Evolutionary conservation across 2,888 invertebrate species (phyloP).

Genomic region (Melanargia galathea): DNA sequence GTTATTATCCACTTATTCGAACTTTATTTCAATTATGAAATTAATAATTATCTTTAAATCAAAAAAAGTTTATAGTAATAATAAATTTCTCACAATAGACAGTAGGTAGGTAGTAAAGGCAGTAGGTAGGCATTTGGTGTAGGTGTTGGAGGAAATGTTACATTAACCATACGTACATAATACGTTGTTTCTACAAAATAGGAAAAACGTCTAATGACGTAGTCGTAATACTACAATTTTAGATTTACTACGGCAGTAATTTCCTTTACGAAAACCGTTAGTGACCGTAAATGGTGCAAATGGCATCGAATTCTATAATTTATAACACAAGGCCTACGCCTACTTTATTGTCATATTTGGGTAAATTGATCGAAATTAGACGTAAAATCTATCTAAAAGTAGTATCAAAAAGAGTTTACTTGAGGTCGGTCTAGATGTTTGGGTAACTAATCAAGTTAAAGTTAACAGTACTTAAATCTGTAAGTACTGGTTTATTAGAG

Average conservation of each 20-base stretch:
- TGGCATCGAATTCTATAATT: not conserved
- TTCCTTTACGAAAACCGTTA: slow-evolving; percentile 19
- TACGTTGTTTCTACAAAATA: slow-evolving; percentile 16
- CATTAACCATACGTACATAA: not conserved
- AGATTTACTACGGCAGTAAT: slow-evolving; percentile 16
- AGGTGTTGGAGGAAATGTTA: slow-evolving; percentile 5
- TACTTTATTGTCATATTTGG: slow-evolving; percentile 10
- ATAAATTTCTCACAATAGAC: too few species aligned
- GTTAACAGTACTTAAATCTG: too few species aligned
- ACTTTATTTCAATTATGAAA: too few species aligned
- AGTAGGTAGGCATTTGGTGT: too few species aligned
- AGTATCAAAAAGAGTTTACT: too few species aligned
- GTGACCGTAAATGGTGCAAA: slow-evolving; percentile 1
- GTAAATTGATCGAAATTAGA: not conserved
- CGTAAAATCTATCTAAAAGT: not conserved
- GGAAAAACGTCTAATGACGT: slow-evolving; percentile 25
- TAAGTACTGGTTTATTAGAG: too few species aligned
- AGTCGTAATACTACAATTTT: slow-evolving; percentile 16
- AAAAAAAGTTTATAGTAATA: too few species aligned
- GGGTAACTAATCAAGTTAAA: too few species aligned
- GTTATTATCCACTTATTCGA: too few species aligned
- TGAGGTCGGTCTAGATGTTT: too few species aligned
- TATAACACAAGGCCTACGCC: slow-evolving; percentile 19
- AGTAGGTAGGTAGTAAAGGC: too few species aligned
- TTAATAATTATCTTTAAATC: too few species aligned